These are phyloP conservation scores for Dufourea novaeangliae DNA, from an alignment of 1,140 invertebrate genomes.

Conservation along the genomic window DNA sequence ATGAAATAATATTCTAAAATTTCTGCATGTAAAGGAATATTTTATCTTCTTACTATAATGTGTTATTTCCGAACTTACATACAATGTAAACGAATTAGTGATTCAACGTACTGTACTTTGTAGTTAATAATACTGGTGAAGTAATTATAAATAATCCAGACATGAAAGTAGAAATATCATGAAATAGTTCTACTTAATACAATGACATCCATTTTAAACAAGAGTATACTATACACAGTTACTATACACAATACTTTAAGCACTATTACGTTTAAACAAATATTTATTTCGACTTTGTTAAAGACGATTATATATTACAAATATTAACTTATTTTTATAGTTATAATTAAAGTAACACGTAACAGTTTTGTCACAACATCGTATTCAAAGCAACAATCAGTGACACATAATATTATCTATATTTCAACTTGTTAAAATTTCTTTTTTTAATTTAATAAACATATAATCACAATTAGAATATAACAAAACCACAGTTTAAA, in stretches of 20 bases:
- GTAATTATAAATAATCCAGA: not conserved
- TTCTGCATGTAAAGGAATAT: not conserved
- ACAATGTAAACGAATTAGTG: not conserved
- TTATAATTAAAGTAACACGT: slow-evolving; percentile 11
- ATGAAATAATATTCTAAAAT: not conserved
- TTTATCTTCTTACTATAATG: not conserved
- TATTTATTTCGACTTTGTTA: slow-evolving; percentile 2
- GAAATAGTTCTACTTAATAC: slow-evolving; percentile 27
- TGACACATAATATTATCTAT: slow-evolving; percentile 32
- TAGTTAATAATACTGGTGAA: slow-evolving; percentile 24
- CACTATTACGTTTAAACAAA: slow-evolving; percentile 30
- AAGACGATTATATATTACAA: slow-evolving; percentile 45
- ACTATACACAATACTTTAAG: slow-evolving; percentile 16
- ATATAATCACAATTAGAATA: slow-evolving; percentile 3
- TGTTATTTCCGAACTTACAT: not conserved
- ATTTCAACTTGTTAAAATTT: slow-evolving; percentile 20
- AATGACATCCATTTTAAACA: slow-evolving; percentile 9
- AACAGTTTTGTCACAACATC: slow-evolving; percentile 28
- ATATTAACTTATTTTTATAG: slow-evolving; percentile 44
- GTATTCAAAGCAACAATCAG: slow-evolving; percentile 38
- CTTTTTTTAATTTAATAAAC: not conserved
- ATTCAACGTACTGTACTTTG: not conserved
- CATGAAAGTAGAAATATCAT: not conserved
- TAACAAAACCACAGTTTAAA: not conserved
- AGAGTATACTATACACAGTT: slow-evolving; percentile 15